Base-by-base conservation (phyloP, 1,140 invertebrate genomes). In the Apis laboriosa region DNA sequence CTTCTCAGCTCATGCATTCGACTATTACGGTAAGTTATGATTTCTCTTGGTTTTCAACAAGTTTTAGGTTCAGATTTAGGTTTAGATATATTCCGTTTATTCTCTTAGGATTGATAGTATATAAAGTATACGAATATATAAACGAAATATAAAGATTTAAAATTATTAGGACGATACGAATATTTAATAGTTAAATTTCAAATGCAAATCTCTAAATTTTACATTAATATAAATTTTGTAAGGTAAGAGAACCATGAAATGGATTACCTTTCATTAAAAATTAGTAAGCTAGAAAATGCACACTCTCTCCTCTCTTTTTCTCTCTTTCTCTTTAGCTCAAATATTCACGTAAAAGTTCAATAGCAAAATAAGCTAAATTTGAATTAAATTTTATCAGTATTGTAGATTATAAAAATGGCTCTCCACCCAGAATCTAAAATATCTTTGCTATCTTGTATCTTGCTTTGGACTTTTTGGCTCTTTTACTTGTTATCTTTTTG, bases 21-120 rank as follows among this genome's bases (percentile, higher is more conserved):
- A 98, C 96, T 99, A 99, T 96, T 99, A 99, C 98, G 98, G 98
- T 99, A 98, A 99, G 98, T 98, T 96, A 95, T 96, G 96, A 96
- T 96, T 97, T 95, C 95, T 95, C 94, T 95, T 95, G 95, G 92
- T 94, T 95, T 93, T 90, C 83, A 91, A 89, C 88, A 85, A 87
- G 21, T 87, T 83, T 90, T 86, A 90, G 86, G 85, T 87, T 89
- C 88, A 86, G 82, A 81, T 58, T 75, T 88, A 88, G 86, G 84
- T 80, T 88, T 88, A 88, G 86, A 80, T 76, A 84, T 75, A 86
- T 77, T 88, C 63, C 77, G 58, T 80, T 85, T 80, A 80, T 78
- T 28, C 64, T 34, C n/a, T 77, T 81, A 28, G 55, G 53, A 72
- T 60, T 78, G 79, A 60, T 15, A 80, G 17, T 77, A 8, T 66